These are phyloP conservation scores for Gobius niger DNA, from an alignment of 2,113 vertebrate genomes.

Conservation along the genomic window DNA sequence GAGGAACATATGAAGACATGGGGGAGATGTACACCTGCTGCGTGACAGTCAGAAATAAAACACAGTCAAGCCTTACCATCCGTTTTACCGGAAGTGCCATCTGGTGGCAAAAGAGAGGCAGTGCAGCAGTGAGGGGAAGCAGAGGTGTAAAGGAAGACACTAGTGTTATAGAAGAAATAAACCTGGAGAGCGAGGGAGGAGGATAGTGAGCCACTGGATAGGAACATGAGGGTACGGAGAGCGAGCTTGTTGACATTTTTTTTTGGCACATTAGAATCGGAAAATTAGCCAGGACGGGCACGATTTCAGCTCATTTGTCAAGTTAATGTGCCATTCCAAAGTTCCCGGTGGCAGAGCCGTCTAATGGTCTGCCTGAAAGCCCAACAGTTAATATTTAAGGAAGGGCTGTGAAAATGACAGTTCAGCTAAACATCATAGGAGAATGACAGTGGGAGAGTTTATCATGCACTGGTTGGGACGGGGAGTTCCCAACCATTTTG, in stretches of 20 bases:
- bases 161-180: slow-evolving; percentile 51
- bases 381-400: slow-evolving; percentile 46
- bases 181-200: slow-evolving; percentile 34
- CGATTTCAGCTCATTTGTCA: slow-evolving; percentile 23
- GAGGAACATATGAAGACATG: slow-evolving; percentile 27
- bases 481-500: no score
- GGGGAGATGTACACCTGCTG: slow-evolving; percentile 25
- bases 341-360: slow-evolving; percentile 65
- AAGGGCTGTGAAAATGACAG: slow-evolving; percentile 49
- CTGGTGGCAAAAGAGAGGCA: slow-evolving; percentile 88
- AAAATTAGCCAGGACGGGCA: not conserved
- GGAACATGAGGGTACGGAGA: not conserved
- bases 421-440: slow-evolving; percentile 48
- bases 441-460: not conserved
- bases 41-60: slow-evolving; percentile 63
- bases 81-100: slow-evolving; percentile 91
- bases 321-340: slow-evolving; percentile 10
- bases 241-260: not conserved
- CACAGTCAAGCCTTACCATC: slow-evolving; percentile 91
- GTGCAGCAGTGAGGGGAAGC: slow-evolving; percentile 81
- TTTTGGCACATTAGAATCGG: not conserved
- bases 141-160: slow-evolving; percentile 75
- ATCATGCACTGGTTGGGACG: no score
- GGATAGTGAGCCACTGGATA: slow-evolving; percentile 3
- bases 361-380: slow-evolving; percentile 50